Percentiles rank a stretch among this genome's conserved stretches.
These are phyloP conservation scores for Sebastes trivittatus DNA, from an alignment of 2,797 vertebrate genomes.

Conservation along the genomic window DNA sequence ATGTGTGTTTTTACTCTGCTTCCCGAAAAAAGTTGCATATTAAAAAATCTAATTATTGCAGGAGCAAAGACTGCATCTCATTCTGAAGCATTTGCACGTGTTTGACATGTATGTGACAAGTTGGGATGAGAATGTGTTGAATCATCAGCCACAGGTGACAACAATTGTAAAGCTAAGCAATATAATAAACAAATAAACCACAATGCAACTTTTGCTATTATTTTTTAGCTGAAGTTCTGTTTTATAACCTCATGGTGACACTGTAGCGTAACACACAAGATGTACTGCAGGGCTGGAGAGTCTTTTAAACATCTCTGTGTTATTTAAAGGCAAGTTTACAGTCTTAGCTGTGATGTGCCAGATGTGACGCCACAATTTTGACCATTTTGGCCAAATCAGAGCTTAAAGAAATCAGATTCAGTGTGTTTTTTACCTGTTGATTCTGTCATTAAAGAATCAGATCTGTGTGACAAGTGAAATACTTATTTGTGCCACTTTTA, in stretches of 20 bases:
- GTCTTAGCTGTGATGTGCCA: background rate
- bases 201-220: background rate
- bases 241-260: constrained; percentile 32
- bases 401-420: background rate
- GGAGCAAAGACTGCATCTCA: no score
- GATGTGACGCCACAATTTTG: background rate
- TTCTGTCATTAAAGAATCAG: background rate
- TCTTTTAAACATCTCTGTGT: background rate
- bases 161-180: background rate
- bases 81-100: no score
- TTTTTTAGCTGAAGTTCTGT: constrained; percentile 26
- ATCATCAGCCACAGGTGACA: background rate
- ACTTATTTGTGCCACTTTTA: background rate
- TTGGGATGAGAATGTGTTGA: background rate
- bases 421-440: no score
- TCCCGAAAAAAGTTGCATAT: no score
- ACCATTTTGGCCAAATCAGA: background rate
- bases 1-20: no score
- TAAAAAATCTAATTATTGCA: no score
- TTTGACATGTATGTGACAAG: no score
- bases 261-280: background rate
- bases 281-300: background rate
- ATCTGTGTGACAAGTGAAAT: background rate
- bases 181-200: background rate
- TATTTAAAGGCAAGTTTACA: background rate